Evolutionary conservation across 2,888 invertebrate genomes (phyloP).

Genomic region (Baccha elongata): DNA sequence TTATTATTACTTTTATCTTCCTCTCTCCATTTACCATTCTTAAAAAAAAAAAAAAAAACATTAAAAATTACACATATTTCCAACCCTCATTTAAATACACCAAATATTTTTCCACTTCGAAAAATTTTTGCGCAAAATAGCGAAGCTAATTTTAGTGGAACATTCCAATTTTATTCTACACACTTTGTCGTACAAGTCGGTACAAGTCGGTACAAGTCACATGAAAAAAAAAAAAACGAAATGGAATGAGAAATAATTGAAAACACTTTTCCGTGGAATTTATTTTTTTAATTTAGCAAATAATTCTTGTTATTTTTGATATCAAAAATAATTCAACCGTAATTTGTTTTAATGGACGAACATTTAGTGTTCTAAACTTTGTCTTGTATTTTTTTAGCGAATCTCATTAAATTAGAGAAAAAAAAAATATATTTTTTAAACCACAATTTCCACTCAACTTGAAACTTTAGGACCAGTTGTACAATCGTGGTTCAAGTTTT

Average conservation of each 20-base stretch:
- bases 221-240: no score
- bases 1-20: slow-evolving; percentile 17
- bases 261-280: slow-evolving; percentile 34
- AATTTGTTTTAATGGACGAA: slow-evolving; percentile 40
- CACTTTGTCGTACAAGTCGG: no score
- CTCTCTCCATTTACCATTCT: neutral
- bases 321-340: slow-evolving; percentile 18
- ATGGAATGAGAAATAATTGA: slow-evolving; percentile 18
- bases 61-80: slow-evolving; percentile 35
- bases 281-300: slow-evolving; percentile 55
- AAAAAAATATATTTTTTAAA: no score
- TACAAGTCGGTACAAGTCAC: no score
- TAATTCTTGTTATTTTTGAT: slow-evolving; percentile 12
- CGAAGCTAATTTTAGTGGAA: slow-evolving; percentile 22
- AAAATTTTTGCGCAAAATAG: neutral
- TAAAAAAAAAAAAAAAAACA: slow-evolving; percentile 1
- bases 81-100: slow-evolving; percentile 39
- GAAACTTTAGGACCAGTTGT: no score
- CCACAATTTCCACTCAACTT: neutral
- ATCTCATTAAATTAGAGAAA: slow-evolving; percentile 11
- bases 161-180: slow-evolving; percentile 6
- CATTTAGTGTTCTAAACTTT: no score
- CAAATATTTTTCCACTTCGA: slow-evolving; percentile 23
- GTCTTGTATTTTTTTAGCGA: neutral
- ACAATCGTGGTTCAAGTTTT: no score